phyloP scores from a whole-genome alignment of 1,140 invertebrate species.

The Fopius arisanus region DNA sequence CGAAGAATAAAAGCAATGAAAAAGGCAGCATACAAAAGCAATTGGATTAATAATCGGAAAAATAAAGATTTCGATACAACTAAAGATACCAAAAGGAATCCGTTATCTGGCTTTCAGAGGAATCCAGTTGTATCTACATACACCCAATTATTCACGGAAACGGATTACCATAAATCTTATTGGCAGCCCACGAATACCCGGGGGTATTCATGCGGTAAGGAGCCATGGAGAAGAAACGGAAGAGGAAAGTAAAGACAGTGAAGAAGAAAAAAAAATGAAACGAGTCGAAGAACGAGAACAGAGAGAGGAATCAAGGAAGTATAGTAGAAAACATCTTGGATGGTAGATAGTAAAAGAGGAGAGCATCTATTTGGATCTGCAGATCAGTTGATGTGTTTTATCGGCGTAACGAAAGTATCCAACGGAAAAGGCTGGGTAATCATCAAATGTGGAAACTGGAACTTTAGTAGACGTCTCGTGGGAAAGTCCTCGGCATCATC shows the following conservation, averaged over 20 bases:
- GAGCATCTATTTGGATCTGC: not conserved
- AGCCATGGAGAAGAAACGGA: not conserved
- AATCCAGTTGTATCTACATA: slow-evolving; percentile 30
- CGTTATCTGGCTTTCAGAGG: not conserved
- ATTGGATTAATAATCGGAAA: not conserved
- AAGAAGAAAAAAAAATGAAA: not conserved
- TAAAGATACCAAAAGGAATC: not conserved
- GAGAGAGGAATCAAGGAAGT: not conserved
- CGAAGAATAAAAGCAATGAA: not conserved
- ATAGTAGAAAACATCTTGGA: not conserved
- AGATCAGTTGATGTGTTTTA: not conserved
- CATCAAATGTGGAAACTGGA: slow-evolving; percentile 6
- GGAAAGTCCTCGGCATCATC: slow-evolving; percentile 33
- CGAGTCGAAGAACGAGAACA: not conserved
- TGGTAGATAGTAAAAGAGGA: too few relatives aligned
- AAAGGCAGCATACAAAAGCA: not conserved
- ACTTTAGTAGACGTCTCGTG: slow-evolving; percentile 4
- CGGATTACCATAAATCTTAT: slow-evolving; percentile 52
- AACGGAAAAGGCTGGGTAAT: not conserved
- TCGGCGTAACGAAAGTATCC: slow-evolving; percentile 17
- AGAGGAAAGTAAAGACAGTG: slow-evolving; percentile 9
- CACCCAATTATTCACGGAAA: slow-evolving; percentile 48
- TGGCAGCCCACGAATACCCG: slow-evolving; percentile 37
- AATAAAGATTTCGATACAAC: not conserved
- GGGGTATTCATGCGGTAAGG: slow-evolving; percentile 19